These are phyloP conservation scores for Chrysotoxum bicinctum DNA, from an alignment of 2,888 invertebrate species.

Conservation along the genomic window DNA sequence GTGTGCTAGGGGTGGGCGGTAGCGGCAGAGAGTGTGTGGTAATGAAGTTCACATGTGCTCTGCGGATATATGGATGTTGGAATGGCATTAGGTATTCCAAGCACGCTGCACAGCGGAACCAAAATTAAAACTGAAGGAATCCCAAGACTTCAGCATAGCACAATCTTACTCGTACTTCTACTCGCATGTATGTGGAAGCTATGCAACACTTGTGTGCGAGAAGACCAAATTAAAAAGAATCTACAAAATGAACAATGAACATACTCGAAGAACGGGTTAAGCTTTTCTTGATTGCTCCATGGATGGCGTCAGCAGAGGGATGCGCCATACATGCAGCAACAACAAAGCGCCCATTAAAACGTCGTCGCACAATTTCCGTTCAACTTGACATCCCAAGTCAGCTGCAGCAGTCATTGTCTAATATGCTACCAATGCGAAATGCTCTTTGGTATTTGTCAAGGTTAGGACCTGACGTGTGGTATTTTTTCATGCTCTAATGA, in stretches of 20 bases:
- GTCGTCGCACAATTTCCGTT: slow-evolving; percentile 8
- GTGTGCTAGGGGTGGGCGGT: neutral
- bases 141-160: neutral
- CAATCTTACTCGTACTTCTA: slow-evolving; percentile 1
- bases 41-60: slow-evolving; percentile 47
- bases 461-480: neutral
- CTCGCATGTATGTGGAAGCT: neutral
- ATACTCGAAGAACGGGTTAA: neutral
- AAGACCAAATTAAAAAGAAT: slow-evolving; percentile 1
- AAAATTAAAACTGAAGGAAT: slow-evolving; percentile 17
- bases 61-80: neutral
- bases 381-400: slow-evolving; percentile 19
- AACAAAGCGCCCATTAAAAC: slow-evolving; percentile 33
- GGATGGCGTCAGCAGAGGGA: slow-evolving; percentile 21
- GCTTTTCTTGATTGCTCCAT: slow-evolving; percentile 31
- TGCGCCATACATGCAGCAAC: neutral
- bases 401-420: slow-evolving; percentile 3
- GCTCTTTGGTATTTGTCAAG: slow-evolving; percentile 38
- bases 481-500: neutral
- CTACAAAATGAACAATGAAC: neutral
- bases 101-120: slow-evolving; percentile 35
- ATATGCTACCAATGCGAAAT: neutral
- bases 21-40: neutral
- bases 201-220: slow-evolving; percentile 23
- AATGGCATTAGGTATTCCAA: slow-evolving; percentile 51